phyloP scores from a whole-genome alignment of 1,140 invertebrate genomes.

The Notospermus geniculatus region DNA sequence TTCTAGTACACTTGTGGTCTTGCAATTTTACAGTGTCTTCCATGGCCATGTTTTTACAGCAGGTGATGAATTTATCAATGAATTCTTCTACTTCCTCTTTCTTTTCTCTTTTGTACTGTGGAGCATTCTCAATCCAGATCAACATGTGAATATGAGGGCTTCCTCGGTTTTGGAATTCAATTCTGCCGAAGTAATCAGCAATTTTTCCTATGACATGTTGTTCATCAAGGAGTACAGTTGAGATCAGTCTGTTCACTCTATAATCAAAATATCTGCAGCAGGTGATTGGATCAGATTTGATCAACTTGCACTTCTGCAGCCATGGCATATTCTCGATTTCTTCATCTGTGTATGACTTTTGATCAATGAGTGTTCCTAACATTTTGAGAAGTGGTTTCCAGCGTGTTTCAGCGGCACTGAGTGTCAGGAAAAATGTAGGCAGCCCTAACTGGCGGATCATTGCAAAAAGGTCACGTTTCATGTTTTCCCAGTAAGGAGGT shows the following conservation, averaged over 20 bases:
- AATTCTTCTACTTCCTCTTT: constrained; percentile 15
- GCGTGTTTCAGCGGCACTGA: constrained; percentile 28
- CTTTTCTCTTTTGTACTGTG: constrained; percentile 19
- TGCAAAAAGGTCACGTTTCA: constrained; percentile 27
- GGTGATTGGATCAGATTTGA: constrained; percentile 26
- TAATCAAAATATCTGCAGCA: constrained; percentile 18
- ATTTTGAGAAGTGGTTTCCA: too few species aligned
- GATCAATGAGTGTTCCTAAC: constrained; percentile 17
- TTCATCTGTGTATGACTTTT: constrained; percentile 14
- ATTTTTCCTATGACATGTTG: constrained; percentile 24
- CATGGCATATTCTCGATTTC: constrained; percentile 19
- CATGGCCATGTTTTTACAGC: constrained; percentile 6
- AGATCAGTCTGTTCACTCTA: constrained; percentile 28
- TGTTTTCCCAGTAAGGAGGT: constrained; percentile 27
- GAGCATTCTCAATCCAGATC: constrained; percentile 50
- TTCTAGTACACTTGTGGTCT: constrained; percentile 25
- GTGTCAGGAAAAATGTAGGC: constrained; percentile 21
- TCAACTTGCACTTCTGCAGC: constrained; percentile 16
- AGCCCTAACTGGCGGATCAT: constrained; percentile 27
- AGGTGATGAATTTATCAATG: constrained; percentile 25
- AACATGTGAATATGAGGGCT: constrained; percentile 56
- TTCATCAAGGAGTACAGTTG: constrained; percentile 16
- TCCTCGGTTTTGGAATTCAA: constrained; percentile 56
- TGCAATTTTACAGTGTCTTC: constrained; percentile 1
- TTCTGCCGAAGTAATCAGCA: constrained; percentile 37